Conservation (phyloP, 2,113 vertebrate species). For the Ammospiza nelsoni region DNA sequence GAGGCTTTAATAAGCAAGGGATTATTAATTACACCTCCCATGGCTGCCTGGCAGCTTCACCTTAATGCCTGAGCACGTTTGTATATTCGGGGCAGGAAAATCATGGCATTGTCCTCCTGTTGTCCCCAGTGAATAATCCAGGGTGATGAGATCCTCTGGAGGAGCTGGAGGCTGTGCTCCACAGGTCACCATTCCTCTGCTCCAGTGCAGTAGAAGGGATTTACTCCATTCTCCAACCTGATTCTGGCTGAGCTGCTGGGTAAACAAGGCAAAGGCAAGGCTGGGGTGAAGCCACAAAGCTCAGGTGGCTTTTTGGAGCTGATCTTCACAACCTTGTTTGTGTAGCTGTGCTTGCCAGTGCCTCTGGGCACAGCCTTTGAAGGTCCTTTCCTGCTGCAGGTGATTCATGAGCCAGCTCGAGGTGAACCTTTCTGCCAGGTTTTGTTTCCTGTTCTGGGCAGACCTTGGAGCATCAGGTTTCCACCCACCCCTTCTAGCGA, state of each 20-base stretch:
- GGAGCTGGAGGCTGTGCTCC: neutral
- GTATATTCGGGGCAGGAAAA: neutral
- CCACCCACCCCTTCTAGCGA: neutral
- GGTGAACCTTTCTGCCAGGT: neutral
- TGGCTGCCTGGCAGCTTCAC: neutral
- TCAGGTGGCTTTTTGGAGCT: neutral
- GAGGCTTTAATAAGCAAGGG: slow-evolving; percentile 4
- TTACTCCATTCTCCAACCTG: neutral
- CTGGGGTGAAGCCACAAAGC: neutral
- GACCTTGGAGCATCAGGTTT: neutral
- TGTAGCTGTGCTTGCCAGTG: neutral
- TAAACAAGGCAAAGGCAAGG: neutral
- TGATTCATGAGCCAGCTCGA: neutral
- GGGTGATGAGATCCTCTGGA: neutral
- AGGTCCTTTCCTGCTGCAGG: neutral
- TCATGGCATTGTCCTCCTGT: neutral
- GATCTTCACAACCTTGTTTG: neutral
- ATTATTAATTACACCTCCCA: slow-evolving; percentile 40
- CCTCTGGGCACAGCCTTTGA: neutral
- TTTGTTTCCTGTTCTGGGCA: neutral
- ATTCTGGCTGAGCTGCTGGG: neutral
- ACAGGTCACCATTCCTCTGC: neutral
- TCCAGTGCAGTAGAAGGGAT: neutral
- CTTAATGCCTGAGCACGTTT: neutral
- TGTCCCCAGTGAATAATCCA: neutral